Percentiles rank a stretch among this genome's conserved stretches.
phyloP scores from a whole-genome alignment of 2,797 vertebrate species.

The Chaetodon trifasciatus region DNA sequence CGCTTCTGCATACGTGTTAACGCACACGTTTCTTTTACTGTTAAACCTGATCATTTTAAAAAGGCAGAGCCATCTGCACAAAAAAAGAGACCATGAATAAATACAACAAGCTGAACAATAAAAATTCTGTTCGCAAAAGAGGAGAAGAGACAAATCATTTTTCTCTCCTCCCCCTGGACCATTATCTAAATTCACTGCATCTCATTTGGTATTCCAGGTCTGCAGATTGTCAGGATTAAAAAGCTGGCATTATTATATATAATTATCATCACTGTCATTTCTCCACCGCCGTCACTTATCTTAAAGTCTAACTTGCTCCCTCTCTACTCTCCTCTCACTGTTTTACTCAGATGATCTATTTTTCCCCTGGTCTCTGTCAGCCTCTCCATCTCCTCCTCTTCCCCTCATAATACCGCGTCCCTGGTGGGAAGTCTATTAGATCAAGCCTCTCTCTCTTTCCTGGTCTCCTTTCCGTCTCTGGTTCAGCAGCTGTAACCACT shows the following conservation, averaged over 20 bases:
- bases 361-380: slow-evolving; percentile 20
- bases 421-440: slow-evolving; percentile 48
- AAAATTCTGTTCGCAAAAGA: background rate
- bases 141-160: background rate
- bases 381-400: slow-evolving; percentile 21
- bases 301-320: slow-evolving; percentile 1
- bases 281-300: slow-evolving; percentile 19
- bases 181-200: slow-evolving; percentile 14
- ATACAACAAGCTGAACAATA: background rate
- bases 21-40: background rate
- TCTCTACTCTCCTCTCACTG: slow-evolving; percentile 7
- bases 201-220: slow-evolving; percentile 36
- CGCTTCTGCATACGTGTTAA: slow-evolving; percentile 21
- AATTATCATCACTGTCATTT: slow-evolving; percentile 42
- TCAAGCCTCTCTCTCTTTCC: slow-evolving; percentile 40
- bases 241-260: slow-evolving; percentile 35
- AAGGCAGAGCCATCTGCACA: background rate
- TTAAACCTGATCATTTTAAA: background rate
- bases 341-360: slow-evolving; percentile 36
- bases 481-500: slow-evolving; percentile 25
- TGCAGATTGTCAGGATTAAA: slow-evolving; percentile 25
- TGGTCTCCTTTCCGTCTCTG: slow-evolving; percentile 35
- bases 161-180: background rate
- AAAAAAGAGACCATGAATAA: background rate
- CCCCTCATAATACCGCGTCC: slow-evolving; percentile 23